Evolutionary conservation across 2,113 vertebrate genomes (phyloP).

Genomic region (Nesoenas mayeri): DNA sequence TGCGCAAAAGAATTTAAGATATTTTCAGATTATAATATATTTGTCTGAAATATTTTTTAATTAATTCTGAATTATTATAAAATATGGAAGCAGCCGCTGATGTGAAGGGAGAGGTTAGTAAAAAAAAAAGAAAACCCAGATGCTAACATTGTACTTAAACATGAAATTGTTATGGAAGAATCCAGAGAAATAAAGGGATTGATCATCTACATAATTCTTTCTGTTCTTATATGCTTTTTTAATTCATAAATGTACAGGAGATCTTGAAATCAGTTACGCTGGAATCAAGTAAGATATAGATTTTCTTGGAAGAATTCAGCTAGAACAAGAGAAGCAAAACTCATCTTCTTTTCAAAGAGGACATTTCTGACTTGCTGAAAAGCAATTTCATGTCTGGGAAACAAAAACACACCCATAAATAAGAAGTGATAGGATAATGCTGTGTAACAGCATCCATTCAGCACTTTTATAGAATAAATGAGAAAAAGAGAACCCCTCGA

Average conservation of each 20-base stretch:
- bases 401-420: background rate
- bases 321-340: background rate
- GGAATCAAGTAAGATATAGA: background rate
- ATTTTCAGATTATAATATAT: background rate
- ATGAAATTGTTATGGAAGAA: background rate
- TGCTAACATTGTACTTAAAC: background rate
- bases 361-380: constrained; percentile 6
- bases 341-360: background rate
- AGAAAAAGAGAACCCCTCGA: background rate
- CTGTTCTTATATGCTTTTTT: background rate
- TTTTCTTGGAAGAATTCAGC: background rate
- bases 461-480: background rate
- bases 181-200: background rate
- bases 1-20: background rate
- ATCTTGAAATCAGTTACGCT: background rate
- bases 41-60: background rate
- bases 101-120: background rate
- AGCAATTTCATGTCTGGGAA: background rate
- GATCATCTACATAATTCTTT: background rate
- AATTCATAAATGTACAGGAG: background rate
- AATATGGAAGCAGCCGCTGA: background rate
- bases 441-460: background rate
- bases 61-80: background rate
- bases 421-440: background rate
- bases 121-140: background rate